phyloP scores from a whole-genome alignment of 53 echinoderm and acorn worm species.

The Paracentrotus lividus region DNA sequence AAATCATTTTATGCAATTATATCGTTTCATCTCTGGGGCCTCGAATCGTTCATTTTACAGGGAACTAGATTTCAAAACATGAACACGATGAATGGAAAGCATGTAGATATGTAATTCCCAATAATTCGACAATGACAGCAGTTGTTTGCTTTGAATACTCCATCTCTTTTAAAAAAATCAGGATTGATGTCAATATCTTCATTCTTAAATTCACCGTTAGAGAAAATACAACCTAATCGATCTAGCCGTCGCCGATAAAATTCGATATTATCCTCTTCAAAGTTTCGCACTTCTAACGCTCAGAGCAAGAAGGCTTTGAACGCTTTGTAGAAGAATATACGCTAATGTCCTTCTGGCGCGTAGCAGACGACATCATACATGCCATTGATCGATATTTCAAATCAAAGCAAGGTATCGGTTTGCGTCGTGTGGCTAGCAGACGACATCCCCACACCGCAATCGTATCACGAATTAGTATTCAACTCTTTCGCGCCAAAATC shows the following conservation, averaged over 20 bases:
- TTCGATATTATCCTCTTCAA: slow-evolving; percentile 41
- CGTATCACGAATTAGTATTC: slow-evolving; percentile 19
- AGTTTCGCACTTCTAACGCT: neutral
- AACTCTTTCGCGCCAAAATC: slow-evolving; percentile 41
- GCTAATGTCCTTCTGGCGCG: too few relatives aligned
- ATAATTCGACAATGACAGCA: neutral
- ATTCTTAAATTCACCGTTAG: neutral
- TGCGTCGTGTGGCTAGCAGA: slow-evolving; percentile 21
- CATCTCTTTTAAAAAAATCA: too few relatives aligned
- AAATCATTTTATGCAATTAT: neutral
- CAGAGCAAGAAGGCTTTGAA: too few relatives aligned
- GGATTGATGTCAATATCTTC: too few relatives aligned
- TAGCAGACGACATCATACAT: neutral
- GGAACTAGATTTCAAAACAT: neutral
- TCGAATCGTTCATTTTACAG: neutral
- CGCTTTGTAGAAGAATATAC: too few relatives aligned
- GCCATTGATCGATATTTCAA: slow-evolving; percentile 28
- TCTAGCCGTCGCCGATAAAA: slow-evolving; percentile 52
- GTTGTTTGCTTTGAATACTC: neutral
- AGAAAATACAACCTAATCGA: slow-evolving; percentile 17
- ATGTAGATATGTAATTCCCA: neutral
- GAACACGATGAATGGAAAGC: neutral
- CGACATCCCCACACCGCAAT: slow-evolving; percentile 2
- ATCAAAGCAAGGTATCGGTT: slow-evolving; percentile 43
- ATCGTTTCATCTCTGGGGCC: neutral